phyloP scores from a whole-genome alignment of 2,888 invertebrate species.

The Allolobophora icterica region DNA sequence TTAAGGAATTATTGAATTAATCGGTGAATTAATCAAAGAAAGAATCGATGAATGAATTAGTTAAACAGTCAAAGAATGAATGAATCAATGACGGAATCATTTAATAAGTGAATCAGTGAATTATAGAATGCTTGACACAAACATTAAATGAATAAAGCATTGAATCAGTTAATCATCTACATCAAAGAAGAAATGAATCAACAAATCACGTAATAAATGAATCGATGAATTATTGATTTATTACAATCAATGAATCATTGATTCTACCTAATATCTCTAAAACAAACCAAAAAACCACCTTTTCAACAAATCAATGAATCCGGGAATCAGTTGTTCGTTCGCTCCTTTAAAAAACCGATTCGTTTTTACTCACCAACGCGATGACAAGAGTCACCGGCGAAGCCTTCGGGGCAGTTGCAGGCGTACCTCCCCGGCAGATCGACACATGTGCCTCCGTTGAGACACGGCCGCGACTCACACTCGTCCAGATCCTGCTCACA shows the following conservation, averaged over 20 bases:
- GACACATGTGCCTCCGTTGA: conserved; percentile 43
- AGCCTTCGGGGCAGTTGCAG: conserved; percentile 45
- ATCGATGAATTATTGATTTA: too few relatives aligned
- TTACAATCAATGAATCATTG: not conserved
- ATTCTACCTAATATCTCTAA: not conserved
- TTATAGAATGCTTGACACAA: too few relatives aligned
- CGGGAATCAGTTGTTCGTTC: not conserved
- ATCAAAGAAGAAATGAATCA: too few relatives aligned
- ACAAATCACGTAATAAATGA: too few relatives aligned
- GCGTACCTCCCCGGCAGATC: conserved; percentile 38
- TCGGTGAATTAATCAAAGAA: not conserved
- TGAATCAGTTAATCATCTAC: too few relatives aligned
- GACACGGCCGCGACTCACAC: conserved; percentile 40
- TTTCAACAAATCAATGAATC: not conserved
- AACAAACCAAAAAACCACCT: not conserved
- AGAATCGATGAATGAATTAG: too few relatives aligned
- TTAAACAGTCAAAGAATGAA: too few relatives aligned
- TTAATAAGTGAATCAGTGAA: too few relatives aligned
- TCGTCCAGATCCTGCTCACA: conserved; percentile 44
- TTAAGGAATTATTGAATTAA: not conserved
- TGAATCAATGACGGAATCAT: too few relatives aligned
- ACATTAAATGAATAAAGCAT: too few relatives aligned
- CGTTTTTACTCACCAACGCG: not conserved
- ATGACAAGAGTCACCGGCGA: conserved; percentile 33
- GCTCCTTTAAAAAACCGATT: not conserved